Percentiles rank a stretch among this genome's conserved stretches.
phyloP scores from a whole-genome alignment of 2,797 vertebrate species.

The Hirundo rustica region DNA sequence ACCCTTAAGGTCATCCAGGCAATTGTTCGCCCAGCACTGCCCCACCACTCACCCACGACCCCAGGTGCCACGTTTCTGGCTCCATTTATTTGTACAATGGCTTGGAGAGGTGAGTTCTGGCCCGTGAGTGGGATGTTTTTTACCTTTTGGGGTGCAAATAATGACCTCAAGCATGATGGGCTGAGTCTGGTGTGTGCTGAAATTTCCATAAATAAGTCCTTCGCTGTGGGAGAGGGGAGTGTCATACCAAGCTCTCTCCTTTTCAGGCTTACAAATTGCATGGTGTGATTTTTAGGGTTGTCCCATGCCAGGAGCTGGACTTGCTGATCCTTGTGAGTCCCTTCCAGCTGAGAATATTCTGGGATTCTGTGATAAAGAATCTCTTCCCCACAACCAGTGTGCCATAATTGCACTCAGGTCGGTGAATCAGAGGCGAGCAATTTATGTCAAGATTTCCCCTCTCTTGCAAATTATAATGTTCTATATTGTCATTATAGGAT shows the following conservation, averaged over 20 bases:
- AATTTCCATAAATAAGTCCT: not conserved
- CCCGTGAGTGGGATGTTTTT: rapidly evolving
- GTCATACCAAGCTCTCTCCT: not conserved
- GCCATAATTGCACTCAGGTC: not conserved
- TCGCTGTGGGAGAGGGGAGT: rapidly evolving
- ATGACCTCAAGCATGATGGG: not conserved
- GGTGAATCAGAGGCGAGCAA: not conserved
- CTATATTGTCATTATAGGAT: not conserved
- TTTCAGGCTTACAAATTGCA: not conserved
- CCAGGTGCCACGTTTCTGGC: rapidly evolving
- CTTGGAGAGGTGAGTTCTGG: not conserved
- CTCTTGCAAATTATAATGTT: not conserved
- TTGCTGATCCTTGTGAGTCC: not conserved
- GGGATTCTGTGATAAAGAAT: not conserved
- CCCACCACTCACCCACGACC: not conserved
- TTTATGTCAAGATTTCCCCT: not conserved
- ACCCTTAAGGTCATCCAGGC: not conserved
- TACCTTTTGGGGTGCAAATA: not conserved
- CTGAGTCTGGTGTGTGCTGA: not conserved
- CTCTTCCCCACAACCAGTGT: not conserved
- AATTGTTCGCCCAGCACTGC: not conserved
- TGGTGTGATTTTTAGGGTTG: not conserved
- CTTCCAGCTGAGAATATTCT: not conserved
- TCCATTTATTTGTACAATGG: not conserved
- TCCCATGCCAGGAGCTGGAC: not conserved